phyloP scores from a whole-genome alignment of 2,797 vertebrate genomes.

The Triplophysa yarkandensis region DNA sequence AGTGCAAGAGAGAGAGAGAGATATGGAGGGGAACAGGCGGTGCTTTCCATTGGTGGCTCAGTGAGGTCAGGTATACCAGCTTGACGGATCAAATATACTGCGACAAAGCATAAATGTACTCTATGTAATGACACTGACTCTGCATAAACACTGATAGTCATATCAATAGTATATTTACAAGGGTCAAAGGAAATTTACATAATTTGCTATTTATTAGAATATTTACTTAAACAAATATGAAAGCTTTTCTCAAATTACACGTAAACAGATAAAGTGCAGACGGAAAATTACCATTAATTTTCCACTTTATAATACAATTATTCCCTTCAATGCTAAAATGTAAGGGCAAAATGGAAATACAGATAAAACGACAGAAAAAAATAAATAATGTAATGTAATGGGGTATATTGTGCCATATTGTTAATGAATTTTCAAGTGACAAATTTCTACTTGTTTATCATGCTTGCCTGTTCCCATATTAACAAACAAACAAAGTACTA shows the following conservation, averaged over 20 bases:
- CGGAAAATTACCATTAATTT: no score
- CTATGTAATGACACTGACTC: neutral
- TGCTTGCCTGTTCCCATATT: neutral
- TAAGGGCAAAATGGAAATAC: no score
- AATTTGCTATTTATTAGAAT: neutral
- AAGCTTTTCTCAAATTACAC: neutral
- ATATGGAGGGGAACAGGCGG: conserved; percentile 54
- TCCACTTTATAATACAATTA: no score
- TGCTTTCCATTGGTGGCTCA: conserved; percentile 75
- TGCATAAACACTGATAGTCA: neutral
- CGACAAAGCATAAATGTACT: conserved; percentile 17
- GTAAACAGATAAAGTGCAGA: no score
- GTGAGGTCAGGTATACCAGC: conserved; percentile 73
- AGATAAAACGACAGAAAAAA: no score
- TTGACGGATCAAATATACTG: conserved; percentile 61
- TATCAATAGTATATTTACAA: neutral
- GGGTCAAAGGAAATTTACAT: neutral
- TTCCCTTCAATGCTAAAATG: no score
- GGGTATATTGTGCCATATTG: no score
- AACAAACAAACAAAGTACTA: neutral
- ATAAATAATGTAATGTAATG: no score
- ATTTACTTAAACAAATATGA: neutral
- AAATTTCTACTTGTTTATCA: neutral
- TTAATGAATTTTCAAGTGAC: neutral
- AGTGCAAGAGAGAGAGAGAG: conserved; percentile 42